Percentiles rank a stretch among this genome's conserved stretches.
These are phyloP conservation scores for Morone saxatilis DNA, from an alignment of 2,113 vertebrate genomes.

Conservation along the genomic window DNA sequence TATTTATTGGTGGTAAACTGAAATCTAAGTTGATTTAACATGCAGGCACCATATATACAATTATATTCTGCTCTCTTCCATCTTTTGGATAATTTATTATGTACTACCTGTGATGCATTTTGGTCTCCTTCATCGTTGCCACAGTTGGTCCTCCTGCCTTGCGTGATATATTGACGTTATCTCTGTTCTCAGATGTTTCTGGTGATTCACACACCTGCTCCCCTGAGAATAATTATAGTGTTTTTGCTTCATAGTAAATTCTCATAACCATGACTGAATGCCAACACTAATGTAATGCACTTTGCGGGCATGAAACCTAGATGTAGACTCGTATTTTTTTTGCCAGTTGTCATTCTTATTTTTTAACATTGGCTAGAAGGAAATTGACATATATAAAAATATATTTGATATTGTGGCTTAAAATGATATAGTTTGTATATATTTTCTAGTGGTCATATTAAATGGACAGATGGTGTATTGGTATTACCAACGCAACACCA, in stretches of 20 bases:
- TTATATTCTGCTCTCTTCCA: neutral
- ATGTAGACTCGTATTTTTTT: neutral
- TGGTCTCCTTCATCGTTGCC: neutral
- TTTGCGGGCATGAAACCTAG: neutral
- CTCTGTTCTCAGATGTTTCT: conserved; percentile 2
- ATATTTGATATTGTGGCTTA: neutral
- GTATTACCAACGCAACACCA: neutral
- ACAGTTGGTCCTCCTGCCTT: neutral
- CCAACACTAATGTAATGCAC: neutral
- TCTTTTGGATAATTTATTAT: neutral
- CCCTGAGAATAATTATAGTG: neutral
- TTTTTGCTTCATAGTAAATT: neutral
- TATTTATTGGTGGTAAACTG: neutral
- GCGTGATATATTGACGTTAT: neutral
- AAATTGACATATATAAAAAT: neutral
- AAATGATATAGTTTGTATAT: neutral
- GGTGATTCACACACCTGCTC: neutral
- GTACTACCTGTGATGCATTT: neutral
- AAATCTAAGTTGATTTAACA: neutral
- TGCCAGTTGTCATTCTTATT: neutral
- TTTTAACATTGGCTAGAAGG: neutral
- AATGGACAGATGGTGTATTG: neutral
- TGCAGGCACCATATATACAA: neutral
- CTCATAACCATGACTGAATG: neutral
- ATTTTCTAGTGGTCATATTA: neutral